phyloP scores from a whole-genome alignment of 2,888 invertebrate genomes.

The Chouioia cunea region DNA sequence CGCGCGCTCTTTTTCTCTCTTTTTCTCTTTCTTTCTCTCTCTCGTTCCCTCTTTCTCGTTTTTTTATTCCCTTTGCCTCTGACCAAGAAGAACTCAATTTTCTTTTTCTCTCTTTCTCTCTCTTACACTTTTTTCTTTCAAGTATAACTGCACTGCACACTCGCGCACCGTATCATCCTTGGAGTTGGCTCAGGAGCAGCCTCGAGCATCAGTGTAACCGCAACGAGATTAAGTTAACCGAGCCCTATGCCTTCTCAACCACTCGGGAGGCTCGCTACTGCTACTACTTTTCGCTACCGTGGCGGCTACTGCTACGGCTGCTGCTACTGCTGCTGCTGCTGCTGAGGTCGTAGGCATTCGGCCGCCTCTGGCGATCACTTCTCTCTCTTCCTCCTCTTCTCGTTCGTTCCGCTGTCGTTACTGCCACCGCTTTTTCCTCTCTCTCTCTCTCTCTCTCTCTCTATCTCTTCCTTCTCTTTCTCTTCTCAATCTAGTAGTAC shows the following conservation, averaged over 20 bases:
- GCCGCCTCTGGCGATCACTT: conserved; percentile 16
- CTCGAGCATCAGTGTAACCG: conserved; percentile 10
- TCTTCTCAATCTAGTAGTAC: not conserved
- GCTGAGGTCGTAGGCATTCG: conserved; percentile 41
- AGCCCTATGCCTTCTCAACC: not conserved
- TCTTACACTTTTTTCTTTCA: conserved; percentile 9
- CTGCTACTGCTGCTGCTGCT: not conserved
- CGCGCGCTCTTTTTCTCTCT: too few relatives aligned
- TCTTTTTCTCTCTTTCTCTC: conserved; percentile 1
- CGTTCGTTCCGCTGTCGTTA: conserved; percentile 23
- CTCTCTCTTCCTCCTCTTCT: conserved; percentile 48
- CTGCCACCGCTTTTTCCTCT: conserved; percentile 27
- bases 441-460: conserved; percentile 44
- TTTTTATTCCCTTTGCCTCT: too few relatives aligned
- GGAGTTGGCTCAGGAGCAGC: not conserved
- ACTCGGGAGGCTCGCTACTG: not conserved
- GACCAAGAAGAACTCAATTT: not conserved
- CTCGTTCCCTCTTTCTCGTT: too few relatives aligned
- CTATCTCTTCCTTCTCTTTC: conserved; percentile 14
- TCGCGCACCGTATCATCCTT: conserved; percentile 43
- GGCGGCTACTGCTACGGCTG: conserved; percentile 15
- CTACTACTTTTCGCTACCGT: not conserved
- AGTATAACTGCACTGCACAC: conserved; percentile 30
- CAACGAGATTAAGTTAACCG: conserved; percentile 11
- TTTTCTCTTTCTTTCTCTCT: too few relatives aligned